Conservation (phyloP, 2,113 vertebrate genomes). For the Alosa alosa region DNA sequence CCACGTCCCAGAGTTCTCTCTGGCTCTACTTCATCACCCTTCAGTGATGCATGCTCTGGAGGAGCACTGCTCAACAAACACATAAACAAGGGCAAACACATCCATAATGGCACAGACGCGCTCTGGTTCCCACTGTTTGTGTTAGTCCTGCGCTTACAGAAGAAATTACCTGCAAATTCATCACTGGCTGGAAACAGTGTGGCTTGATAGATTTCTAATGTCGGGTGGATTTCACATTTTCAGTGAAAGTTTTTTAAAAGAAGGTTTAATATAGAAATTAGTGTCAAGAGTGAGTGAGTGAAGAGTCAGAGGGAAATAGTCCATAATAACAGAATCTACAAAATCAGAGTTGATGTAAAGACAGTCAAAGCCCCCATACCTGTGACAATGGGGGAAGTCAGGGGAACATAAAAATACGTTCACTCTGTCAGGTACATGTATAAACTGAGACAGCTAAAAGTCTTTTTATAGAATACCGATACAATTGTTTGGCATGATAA, state of each 20-base stretch:
- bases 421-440: too few species aligned
- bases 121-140: neutral
- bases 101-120: conserved; percentile 2
- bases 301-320: too few species aligned
- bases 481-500: too few species aligned
- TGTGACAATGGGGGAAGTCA: too few species aligned
- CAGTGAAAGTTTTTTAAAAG: neutral
- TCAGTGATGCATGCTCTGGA: conserved; percentile 33
- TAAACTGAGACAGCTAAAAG: too few species aligned
- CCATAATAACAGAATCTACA: too few species aligned
- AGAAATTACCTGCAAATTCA: neutral
- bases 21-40: conserved; percentile 41
- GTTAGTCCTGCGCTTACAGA: neutral
- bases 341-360: too few species aligned
- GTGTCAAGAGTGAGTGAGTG: neutral
- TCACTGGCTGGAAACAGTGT: neutral
- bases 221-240: neutral
- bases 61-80: conserved; percentile 36
- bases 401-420: too few species aligned
- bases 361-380: too few species aligned
- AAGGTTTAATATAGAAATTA: neutral
- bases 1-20: neutral
- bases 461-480: too few species aligned
- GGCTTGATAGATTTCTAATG: neutral
- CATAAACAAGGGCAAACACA: conserved; percentile 34